These are phyloP conservation scores for Lepeophtheirus salmonis DNA, from an alignment of 1,140 invertebrate genomes.

Conservation along the genomic window DNA sequence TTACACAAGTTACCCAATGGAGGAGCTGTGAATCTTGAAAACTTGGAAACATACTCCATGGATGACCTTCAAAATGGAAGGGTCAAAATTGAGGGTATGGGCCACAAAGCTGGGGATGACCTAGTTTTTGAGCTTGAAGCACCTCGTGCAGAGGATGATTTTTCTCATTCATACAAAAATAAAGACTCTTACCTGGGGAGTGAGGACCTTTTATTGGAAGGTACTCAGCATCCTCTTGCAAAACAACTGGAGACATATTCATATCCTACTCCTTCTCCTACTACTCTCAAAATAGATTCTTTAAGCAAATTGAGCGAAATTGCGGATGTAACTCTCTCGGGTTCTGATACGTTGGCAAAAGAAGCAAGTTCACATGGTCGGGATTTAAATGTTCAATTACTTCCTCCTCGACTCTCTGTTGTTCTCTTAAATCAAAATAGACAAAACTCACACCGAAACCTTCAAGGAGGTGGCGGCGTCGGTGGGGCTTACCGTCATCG, in stretches of 20 bases:
- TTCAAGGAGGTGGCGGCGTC: neutral
- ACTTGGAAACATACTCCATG: slow-evolving; percentile 6
- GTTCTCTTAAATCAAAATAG: neutral
- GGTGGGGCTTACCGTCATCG: no score
- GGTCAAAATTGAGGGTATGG: neutral
- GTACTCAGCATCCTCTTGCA: no score
- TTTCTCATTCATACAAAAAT: neutral
- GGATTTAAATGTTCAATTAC: neutral
- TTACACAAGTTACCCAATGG: slow-evolving; percentile 13
- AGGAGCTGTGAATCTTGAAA: slow-evolving; percentile 12
- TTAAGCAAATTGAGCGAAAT: neutral
- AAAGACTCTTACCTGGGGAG: neutral
- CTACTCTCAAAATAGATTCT: neutral
- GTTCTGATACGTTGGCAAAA: neutral
- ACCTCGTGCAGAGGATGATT: neutral
- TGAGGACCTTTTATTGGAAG: neutral
- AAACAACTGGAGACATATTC: no score
- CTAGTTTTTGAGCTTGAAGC: neutral
- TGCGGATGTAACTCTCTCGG: neutral
- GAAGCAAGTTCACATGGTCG: neutral
- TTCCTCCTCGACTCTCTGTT: neutral
- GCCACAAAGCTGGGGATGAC: neutral
- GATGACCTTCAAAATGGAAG: neutral
- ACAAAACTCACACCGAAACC: neutral
- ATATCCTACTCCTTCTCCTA: neutral